phyloP scores from a whole-genome alignment of 2,888 invertebrate genomes.

The Dendrolimus pini region DNA sequence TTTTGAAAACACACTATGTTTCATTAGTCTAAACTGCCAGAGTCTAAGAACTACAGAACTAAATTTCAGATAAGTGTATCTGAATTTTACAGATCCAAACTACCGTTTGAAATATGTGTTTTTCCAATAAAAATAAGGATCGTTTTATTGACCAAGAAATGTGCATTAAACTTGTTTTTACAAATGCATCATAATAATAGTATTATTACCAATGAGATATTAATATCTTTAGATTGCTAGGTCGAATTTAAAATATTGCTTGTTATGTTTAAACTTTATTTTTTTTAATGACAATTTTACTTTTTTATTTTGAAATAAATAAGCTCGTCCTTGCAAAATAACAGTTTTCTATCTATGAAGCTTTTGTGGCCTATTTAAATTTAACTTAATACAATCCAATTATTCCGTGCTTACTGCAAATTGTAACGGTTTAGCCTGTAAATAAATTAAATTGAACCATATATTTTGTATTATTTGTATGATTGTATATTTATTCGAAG shows the following conservation, averaged over 20 bases:
- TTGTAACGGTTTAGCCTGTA: constrained; percentile 13
- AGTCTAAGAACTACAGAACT: no score
- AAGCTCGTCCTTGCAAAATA: neutral
- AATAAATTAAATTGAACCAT: constrained; percentile 14
- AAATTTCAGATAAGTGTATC: no score
- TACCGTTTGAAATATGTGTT: no score
- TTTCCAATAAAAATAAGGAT: no score
- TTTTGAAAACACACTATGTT: no score
- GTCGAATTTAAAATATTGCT: neutral
- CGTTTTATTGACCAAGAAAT: no score
- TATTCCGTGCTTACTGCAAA: constrained; percentile 3
- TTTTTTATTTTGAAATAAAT: neutral
- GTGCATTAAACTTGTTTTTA: no score
- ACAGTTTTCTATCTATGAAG: neutral
- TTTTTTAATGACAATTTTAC: neutral
- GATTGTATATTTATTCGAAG: no score
- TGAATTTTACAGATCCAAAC: no score
- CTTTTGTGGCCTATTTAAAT: neutral
- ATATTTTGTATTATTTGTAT: constrained; percentile 3
- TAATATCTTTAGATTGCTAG: neutral
- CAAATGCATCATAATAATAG: no score
- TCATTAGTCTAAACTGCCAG: no score
- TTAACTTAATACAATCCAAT: neutral
- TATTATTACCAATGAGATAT: neutral
- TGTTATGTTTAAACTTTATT: neutral